A percentile compares a stretch with the other conserved stretches of the same genome.
These are phyloP conservation scores for Nannospalax galili DNA, from an alignment of 2,113 vertebrate species.

Conservation along the genomic window DNA sequence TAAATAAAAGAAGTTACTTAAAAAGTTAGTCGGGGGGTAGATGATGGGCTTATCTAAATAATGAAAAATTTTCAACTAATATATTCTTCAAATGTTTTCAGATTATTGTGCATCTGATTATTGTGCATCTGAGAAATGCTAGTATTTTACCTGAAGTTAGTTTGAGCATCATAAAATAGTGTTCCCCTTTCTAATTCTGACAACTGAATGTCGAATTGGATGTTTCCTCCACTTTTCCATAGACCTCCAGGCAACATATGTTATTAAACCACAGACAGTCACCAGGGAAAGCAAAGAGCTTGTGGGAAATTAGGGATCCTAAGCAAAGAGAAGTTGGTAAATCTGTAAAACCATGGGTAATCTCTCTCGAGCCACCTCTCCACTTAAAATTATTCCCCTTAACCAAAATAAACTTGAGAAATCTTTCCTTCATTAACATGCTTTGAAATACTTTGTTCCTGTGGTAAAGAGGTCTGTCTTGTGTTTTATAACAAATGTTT, in stretches of 20 bases:
- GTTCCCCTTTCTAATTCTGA: constrained; percentile 16
- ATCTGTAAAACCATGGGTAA: constrained; percentile 71
- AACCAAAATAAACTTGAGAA: constrained; percentile 55
- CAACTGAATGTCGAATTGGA: neutral
- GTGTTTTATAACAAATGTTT: constrained; percentile 66
- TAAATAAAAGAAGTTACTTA: neutral
- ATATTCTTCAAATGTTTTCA: neutral
- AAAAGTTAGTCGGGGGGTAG: neutral
- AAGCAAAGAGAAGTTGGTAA: constrained; percentile 76
- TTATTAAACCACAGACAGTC: constrained; percentile 78
- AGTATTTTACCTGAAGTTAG: constrained; percentile 28
- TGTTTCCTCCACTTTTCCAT: neutral
- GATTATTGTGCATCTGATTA: constrained; percentile 13
- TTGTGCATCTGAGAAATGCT: neutral
- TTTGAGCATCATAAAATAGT: neutral
- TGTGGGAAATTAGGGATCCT: constrained; percentile 80
- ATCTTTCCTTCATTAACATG: constrained; percentile 25
- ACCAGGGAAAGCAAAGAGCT: constrained; percentile 57
- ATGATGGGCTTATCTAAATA: neutral
- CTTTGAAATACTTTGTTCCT: constrained; percentile 68
- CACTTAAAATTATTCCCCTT: constrained; percentile 61
- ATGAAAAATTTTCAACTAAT: neutral
- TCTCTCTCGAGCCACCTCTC: constrained; percentile 63
- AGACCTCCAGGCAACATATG: constrained; percentile 68
- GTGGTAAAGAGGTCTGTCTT: constrained; percentile 58